These are phyloP conservation scores for Bufo gargarizans DNA, from an alignment of 2,113 vertebrate genomes.

Conservation along the genomic window DNA sequence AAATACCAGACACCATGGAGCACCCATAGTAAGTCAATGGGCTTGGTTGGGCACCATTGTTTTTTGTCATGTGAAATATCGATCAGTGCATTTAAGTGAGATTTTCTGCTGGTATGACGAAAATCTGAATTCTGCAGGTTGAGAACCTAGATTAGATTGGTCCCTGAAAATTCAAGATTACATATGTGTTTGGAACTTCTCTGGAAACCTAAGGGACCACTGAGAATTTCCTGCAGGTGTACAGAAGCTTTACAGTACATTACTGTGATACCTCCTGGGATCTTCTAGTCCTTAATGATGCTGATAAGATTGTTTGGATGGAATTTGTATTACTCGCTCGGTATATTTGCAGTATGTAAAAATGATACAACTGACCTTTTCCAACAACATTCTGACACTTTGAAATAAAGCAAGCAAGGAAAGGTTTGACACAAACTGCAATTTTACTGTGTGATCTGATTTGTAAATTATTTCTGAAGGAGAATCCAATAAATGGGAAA, in stretches of 20 bases:
- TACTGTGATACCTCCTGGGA: neutral
- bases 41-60: too few species aligned
- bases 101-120: too few species aligned
- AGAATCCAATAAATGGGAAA: neutral
- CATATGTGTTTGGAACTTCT: neutral
- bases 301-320: neutral
- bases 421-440: neutral
- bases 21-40: too few species aligned
- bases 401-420: conserved; percentile 10
- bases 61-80: too few species aligned
- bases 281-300: neutral
- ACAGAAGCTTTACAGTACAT: neutral
- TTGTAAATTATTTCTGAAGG: neutral
- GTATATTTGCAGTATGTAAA: neutral
- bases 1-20: too few species aligned
- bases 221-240: neutral
- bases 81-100: too few species aligned
- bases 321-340: conserved; percentile 5
- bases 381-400: conserved; percentile 9
- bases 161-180: too few species aligned
- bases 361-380: neutral
- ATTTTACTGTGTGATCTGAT: conserved; percentile 6
- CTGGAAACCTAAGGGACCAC: neutral
- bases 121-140: too few species aligned
- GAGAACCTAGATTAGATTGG: neutral